Base-by-base conservation (phyloP, 2,797 vertebrate genomes). In the Molothrus ater region DNA sequence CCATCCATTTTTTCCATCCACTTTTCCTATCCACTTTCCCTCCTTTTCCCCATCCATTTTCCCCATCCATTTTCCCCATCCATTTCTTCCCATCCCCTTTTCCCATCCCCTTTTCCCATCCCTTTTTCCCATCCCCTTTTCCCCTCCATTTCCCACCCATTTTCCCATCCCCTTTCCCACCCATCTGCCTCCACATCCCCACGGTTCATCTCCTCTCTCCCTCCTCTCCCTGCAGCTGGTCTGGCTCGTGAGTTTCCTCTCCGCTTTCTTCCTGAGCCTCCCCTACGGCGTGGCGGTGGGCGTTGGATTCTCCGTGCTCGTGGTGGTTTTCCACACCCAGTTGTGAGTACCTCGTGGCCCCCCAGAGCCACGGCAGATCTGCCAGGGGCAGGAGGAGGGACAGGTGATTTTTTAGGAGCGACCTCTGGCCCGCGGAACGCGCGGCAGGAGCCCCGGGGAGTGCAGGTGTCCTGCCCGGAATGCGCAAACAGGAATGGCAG, bases 301-400 rank as follows among this genome's bases (percentile, higher is more conserved):
- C 14, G 99, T 99, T 48, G 97, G 98, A 70, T 99, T 99, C 94
- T 99, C 99, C 9, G 91, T 98, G 86, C 98, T 99, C 80, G 98
- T 99, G 0, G 99, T 99, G 81, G 98, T 99, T 95, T 99, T 99
- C 97, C 98, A 98, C 91, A 99, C 99, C 53, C 99, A 99, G 80
- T 99, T 99, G 99, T 99, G 96, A 99, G 99, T 99, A 93, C 20
- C 24, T 9, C 0, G 2, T 0, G 43, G 50, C 76, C 40, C 40
- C 8, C 51, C 1, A 11, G 61, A 20, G 7, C 2, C 47, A 2
- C 47, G 36, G 69, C 22, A 61, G 40, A 10, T 19, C 20, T 63
- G 25, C 42, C 65, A 32, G 84, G 31, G n/a, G 61, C 66, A 61
- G 38, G 7, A 54, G 13, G 53, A 80, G 80, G 2, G 15, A 36